Base-by-base conservation (phyloP, 2,797 vertebrate genomes). In the Lagodon rhomboides region DNA sequence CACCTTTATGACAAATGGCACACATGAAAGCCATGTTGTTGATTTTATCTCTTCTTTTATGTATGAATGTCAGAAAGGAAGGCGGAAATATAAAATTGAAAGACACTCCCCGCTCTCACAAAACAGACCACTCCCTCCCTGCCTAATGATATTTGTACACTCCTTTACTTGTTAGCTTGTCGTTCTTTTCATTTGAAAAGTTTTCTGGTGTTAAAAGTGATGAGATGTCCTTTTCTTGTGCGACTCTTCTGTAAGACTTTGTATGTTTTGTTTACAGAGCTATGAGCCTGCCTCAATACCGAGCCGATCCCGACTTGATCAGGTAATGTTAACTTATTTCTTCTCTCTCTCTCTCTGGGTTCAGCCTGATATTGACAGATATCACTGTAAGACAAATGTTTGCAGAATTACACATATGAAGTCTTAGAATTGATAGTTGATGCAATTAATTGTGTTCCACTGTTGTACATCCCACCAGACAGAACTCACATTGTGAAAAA, bases 251-350 rank as follows among this genome's bases (percentile, higher is more conserved):
- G 22, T 74, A 16, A 66, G 1, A 10, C 27, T 73, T 68, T 68
- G 3, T 3, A 11, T 75, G 34, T 64, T 38, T 75, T 83, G 15
- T 69, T 65, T 44, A 80, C 93, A 96, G 95, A 95, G 91, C 90
- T 95, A 95, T 59, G 95, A 96, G 75, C 95, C 95, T 44, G 82
- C 92, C 79, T 87, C 94, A 60, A 90, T 95, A 92, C 95, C 94
- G 86, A 95, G 81, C 89, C 92, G 95, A 69, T 93, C 95, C 84
- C 80, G 95, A 86, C 89, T 95, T 30, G 95, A 96, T 92, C 95
- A 95, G 95, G 95, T 96, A 92, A 85, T 85, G 25, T 10, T 9
- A 11, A 49, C 12, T 55, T 41, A 6, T 1, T 44, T 43, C 9
- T 68, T 38, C 34, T 34, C 34, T 43, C 5, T 41, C 15, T 30